A percentile compares a stretch with the other conserved stretches of the same genome.
These are phyloP conservation scores for Ornithoptera priamus DNA, from an alignment of 2,888 invertebrate genomes.

Conservation along the genomic window DNA sequence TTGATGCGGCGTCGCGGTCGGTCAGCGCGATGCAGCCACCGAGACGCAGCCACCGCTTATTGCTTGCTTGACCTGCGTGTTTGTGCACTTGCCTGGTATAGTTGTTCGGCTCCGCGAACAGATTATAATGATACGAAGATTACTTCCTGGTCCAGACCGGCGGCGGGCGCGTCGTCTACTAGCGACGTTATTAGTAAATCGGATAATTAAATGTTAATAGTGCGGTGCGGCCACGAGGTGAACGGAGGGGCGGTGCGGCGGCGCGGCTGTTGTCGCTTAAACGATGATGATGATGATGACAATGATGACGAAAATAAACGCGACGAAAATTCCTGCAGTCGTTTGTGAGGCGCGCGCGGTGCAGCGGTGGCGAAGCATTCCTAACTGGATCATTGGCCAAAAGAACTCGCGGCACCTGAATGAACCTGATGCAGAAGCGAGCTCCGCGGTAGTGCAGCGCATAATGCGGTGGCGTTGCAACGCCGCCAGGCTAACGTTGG, in stretches of 20 bases:
- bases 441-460: no score
- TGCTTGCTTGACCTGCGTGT: background rate
- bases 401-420: no score
- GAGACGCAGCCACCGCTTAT: background rate
- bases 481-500: no score
- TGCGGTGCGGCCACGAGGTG: slow-evolving; percentile 39
- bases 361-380: no score
- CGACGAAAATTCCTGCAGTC: no score
- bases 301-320: no score
- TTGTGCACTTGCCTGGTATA: background rate
- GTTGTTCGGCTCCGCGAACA: background rate
- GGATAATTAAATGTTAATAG: slow-evolving; percentile 50
- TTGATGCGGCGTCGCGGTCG: slow-evolving; percentile 8
- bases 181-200: slow-evolving; percentile 32
- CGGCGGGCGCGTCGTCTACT: background rate
- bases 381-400: no score
- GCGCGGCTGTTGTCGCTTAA: no score
- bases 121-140: background rate
- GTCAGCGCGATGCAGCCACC: background rate
- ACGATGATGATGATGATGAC: no score
- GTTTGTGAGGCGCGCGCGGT: no score
- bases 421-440: no score
- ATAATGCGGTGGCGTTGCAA: no score
- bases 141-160: background rate
- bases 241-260: slow-evolving; percentile 31